Base-by-base conservation (phyloP, 2,888 invertebrate species). In the Galerucella pusilla region DNA sequence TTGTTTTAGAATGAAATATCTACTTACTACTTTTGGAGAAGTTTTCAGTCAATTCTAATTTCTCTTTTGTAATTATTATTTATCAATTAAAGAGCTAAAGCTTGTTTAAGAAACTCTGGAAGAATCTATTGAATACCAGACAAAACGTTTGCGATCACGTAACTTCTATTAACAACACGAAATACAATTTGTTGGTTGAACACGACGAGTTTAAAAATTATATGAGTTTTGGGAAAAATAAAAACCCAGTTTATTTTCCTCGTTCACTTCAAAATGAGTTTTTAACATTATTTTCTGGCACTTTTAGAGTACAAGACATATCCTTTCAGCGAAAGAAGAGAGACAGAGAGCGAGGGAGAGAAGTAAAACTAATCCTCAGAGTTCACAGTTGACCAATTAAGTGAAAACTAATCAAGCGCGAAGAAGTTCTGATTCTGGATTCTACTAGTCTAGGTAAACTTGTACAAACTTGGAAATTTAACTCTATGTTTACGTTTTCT, bases 321-420 rank as follows among this genome's bases (percentile, higher is more conserved):
- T 12, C 20, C 12, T 25, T 60, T 59, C 25, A 59, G 60, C 16
- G 60, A 28, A 11, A 60, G 28, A 35, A 60, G 28, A 12, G 4
- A 28, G 25, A n/a, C n/a, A 16, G 20, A 25, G 60, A 60, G 60
- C 25, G 11, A 20, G 20, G 2, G 2, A 11, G 16, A 59, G 11
- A 11, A 46, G 46, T 46, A 20, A 60, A 63, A 42, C n/a, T 14
- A 54, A 71, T 71, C 63, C 42, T 35, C 2, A 52, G 42, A 42
- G 63, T 71, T 71, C 59, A 71, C 71, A 71, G 64, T 71, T 64
- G 71, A 71, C 71, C 71, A 64, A 64, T 64, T 71, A 64, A 71
- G 52, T 52, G 54, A 63, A 54, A 60, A 71, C 71, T 71, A 71
- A 71, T 71, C 71, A 71, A 64, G 49, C 54, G 63, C 12, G 63